Percentiles rank a stretch among this genome's conserved stretches.
These are phyloP conservation scores for Drosophila stalkeri DNA, from an alignment of 2,888 invertebrate species.

Conservation along the genomic window DNA sequence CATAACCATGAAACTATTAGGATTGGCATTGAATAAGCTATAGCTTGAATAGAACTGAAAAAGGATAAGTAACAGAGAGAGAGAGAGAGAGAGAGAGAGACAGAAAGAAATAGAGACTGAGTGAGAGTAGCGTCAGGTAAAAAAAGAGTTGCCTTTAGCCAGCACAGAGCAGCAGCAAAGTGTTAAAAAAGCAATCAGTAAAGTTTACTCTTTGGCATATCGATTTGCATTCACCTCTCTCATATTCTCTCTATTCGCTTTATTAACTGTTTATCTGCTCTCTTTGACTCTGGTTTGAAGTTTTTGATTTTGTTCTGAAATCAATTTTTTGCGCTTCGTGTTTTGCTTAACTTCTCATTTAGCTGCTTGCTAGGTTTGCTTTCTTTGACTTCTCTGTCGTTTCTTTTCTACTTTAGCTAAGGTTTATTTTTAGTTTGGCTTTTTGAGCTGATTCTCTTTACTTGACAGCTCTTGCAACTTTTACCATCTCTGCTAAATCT, in stretches of 20 bases:
- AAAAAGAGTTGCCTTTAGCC: not conserved
- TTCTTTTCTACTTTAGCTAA: too few relatives aligned
- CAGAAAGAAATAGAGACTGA: too few relatives aligned
- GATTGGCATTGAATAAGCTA: not conserved
- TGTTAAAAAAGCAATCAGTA: slow-evolving; percentile 9
- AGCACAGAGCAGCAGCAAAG: not conserved
- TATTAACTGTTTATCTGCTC: not conserved
- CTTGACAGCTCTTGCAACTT: not conserved
- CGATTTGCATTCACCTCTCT: slow-evolving; percentile 2
- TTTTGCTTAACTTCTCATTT: not conserved
- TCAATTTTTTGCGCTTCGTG: not conserved
- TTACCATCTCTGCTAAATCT: not conserved
- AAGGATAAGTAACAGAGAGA: not conserved
- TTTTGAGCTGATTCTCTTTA: not conserved
- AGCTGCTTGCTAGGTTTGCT: not conserved
- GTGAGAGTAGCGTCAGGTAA: not conserved
- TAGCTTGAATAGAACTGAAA: not conserved
- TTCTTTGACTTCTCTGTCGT: not conserved
- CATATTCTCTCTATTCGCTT: not conserved
- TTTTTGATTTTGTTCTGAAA: not conserved
- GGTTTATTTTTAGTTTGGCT: not conserved
- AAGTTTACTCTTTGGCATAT: not conserved
- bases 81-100: too few relatives aligned
- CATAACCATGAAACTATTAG: slow-evolving; percentile 1
- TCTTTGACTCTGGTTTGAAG: not conserved